These are phyloP conservation scores for Paramuricea clavata DNA, from an alignment of 92 coral and sea anemone species.

Conservation along the genomic window DNA sequence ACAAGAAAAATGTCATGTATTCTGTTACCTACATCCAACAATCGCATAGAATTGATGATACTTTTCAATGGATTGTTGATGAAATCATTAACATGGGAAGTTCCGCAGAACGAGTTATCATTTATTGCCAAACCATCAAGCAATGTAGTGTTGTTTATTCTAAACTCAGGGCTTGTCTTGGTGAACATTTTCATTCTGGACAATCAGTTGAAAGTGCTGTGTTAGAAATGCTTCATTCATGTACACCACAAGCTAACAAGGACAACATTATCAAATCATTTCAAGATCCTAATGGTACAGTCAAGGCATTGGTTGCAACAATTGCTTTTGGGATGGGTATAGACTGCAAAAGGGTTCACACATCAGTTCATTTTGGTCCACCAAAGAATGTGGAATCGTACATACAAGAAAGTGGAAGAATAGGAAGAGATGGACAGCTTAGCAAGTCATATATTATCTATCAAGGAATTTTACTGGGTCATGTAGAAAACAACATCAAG, in stretches of 20 bases:
- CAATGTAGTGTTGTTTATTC: constrained; percentile 45
- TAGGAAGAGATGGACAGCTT: constrained; percentile 25
- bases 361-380: constrained; percentile 57
- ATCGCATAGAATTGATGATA: constrained; percentile 34
- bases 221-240: constrained; percentile 33
- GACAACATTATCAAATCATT: constrained; percentile 44
- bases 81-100: constrained; percentile 21
- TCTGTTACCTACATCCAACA: constrained; percentile 49
- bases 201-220: constrained; percentile 22
- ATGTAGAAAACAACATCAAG: constrained; percentile 47
- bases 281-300: constrained; percentile 25
- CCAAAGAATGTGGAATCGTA: constrained; percentile 35
- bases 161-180: constrained; percentile 23
- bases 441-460: constrained; percentile 42
- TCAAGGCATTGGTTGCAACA: constrained; percentile 30
- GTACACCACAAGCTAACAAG: constrained; percentile 41
- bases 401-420: constrained; percentile 26
- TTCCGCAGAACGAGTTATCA: neutral
- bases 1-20: constrained; percentile 27
- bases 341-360: constrained; percentile 48
- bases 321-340: constrained; percentile 63
- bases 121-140: constrained; percentile 42
- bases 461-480: constrained; percentile 37
- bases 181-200: neutral
- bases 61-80: constrained; percentile 25